Base-by-base conservation (phyloP, 1,140 invertebrate species). In the Gonatopus flavifemur region DNA sequence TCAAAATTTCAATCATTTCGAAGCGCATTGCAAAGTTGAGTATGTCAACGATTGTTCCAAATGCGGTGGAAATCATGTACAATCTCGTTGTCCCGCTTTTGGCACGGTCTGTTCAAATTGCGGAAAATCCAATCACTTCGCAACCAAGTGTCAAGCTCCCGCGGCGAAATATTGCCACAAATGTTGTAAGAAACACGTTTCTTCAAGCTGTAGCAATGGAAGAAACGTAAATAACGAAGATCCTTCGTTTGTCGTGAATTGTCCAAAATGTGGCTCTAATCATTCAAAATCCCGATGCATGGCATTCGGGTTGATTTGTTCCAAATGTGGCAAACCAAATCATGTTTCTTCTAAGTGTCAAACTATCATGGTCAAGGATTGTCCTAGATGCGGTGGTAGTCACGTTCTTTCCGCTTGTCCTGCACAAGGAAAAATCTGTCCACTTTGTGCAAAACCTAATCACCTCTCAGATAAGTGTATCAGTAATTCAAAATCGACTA, bases 341-440 rank as follows among this genome's bases (percentile, higher is more conserved):
- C 57, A 59, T 43, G 49, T 49, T 35, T 31, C 57, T 5, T 56
- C 21, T 49, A 31, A 52, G 15, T 59, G 53, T 21, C 15, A 36
- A 20, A 13, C 28, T 10, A 35, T 21, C 18, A 5, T 35, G 22
- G 21, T 47, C 13, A 35, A 22, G 13, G 15, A 47, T 40, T 52
- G 49, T 10, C 9, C n/a, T 12, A 39, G 43, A 40, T 52, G 43
- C 20, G 49, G 43, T 4, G 7, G 3, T 3, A 22, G 47, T n/a
- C 49, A 52, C 5, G 28, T 22, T 19, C 19, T 47, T 13, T 39
- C 49, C 12, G 13, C 24, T 18, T 52, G 49, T 10, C 50, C 44
- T 2, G 50, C 37, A 2, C 36, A 48, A 36, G 37, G 45, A 9
- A 16, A 20, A 21, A 19, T 28, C 20, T 52, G 50, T 7, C 9